These are phyloP conservation scores for Belgica antarctica DNA, from an alignment of 2,888 invertebrate species.

Conservation along the genomic window DNA sequence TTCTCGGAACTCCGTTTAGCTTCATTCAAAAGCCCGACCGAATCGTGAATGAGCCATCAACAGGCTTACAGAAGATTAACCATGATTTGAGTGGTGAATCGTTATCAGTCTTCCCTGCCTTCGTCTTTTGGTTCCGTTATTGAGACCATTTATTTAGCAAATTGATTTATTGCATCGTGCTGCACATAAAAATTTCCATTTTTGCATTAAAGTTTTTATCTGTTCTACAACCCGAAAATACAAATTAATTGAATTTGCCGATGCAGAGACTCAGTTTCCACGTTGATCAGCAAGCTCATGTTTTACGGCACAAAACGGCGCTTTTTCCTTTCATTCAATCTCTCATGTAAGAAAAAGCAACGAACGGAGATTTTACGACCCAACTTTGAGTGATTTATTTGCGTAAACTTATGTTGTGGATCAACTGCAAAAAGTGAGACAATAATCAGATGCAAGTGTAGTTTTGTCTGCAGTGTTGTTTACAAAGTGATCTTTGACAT, in stretches of 20 bases:
- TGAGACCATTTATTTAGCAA: conserved; percentile 4
- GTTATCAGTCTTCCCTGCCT: conserved; percentile 28
- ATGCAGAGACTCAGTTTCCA: not conserved
- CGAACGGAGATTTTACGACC: conserved; percentile 12
- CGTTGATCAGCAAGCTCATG: not conserved
- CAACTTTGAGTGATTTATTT: conserved; percentile 27
- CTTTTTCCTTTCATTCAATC: conserved; percentile 21
- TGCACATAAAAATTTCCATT: not conserved
- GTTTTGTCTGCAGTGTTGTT: too few relatives aligned
- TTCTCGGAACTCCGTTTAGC: not conserved
- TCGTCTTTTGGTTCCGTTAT: conserved; percentile 11
- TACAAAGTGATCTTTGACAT: too few relatives aligned
- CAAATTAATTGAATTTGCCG: conserved; percentile 14
- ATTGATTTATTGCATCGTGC: conserved; percentile 14
- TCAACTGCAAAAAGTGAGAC: conserved; percentile 18
- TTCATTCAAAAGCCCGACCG: not conserved
- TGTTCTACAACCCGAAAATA: not conserved
- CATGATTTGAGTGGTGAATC: conserved; percentile 16
- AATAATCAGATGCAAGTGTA: conserved; percentile 8
- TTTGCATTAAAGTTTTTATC: conserved; percentile 10
- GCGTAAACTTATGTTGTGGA: not conserved
- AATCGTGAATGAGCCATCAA: conserved; percentile 17
- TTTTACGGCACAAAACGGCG: not conserved
- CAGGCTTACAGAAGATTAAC: not conserved
- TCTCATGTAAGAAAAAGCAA: not conserved